Base-by-base conservation (phyloP, 1,140 invertebrate genomes). In the Zaprionus vittiger region DNA sequence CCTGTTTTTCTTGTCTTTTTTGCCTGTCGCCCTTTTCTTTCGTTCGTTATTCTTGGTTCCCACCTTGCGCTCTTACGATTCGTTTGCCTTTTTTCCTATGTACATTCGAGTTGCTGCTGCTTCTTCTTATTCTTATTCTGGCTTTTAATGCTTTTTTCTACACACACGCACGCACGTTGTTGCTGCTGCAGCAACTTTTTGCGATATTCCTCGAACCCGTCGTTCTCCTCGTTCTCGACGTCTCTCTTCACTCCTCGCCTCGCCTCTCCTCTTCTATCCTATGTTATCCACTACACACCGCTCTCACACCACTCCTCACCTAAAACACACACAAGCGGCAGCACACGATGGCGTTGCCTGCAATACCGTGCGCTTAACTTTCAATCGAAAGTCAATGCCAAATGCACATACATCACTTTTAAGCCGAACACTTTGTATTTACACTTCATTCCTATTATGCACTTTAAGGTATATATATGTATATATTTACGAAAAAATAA, bases 401-500 rank as follows among this genome's bases (percentile, higher is more conserved):
- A 67, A 72, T 77, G 44, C 69, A 73, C 64, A 70, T 55, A 69
- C 47, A 77, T 72, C 76, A 86, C 72, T 67, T 69, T 28, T 17
- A 37, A 15, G 66, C 61, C 34, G 61, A n/a, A 67, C 72, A 71
- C 68, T 71, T 69, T 63, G 26, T 55, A 56, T 77, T 75, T 75
- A 62, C 77, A 76, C 49, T 77, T 77, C 67, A 85, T 77, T 57
- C 69, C 70, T 68, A 78, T 73, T 83, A 79, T 81, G 78, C 73
- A 83, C 66, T 64, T 55, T 67, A 66, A 26, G 37, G 76, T 84
- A 62, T 69, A 54, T 67, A 68, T 81, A 22, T 49, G 28, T 64
- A 67, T 41, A 49, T 65, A 77, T 72, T 75, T 87, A 86, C 80
- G 83, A 87, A 87, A 87, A 81, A 85, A 86, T 75, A 80, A 83